Percentiles rank a stretch among this genome's conserved stretches.
phyloP scores from a whole-genome alignment of 1,140 invertebrate species.

The Procambarus virginalis region DNA sequence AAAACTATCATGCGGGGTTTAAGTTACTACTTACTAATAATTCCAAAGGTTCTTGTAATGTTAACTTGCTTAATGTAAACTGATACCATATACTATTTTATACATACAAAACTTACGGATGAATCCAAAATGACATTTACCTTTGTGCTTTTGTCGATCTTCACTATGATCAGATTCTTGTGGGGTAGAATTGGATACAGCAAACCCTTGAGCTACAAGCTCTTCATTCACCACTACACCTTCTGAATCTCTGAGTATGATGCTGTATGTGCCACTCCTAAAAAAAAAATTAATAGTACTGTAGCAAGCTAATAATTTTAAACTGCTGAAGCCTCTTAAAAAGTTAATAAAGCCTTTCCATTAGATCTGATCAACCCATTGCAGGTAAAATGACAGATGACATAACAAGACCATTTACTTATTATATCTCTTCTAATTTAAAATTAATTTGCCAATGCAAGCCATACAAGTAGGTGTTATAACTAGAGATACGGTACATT shows the following conservation, averaged over 20 bases:
- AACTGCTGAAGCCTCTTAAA: too few relatives aligned
- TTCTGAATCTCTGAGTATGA: not conserved
- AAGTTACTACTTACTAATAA: not conserved
- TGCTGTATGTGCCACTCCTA: slow-evolving; percentile 1
- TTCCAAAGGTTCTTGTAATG: not conserved
- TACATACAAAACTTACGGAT: not conserved
- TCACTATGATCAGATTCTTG: not conserved
- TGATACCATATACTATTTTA: not conserved
- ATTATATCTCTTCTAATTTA: too few relatives aligned
- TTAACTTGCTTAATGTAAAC: too few relatives aligned
- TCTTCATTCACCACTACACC: not conserved
- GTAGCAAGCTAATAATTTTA: not conserved
- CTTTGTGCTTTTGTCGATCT: not conserved
- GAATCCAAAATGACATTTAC: not conserved
- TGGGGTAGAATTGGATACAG: not conserved
- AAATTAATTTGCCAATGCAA: too few relatives aligned
- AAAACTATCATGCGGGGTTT: too few relatives aligned
- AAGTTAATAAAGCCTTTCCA: too few relatives aligned
- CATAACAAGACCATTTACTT: too few relatives aligned
- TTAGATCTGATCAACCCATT: too few relatives aligned
- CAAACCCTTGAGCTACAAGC: not conserved
- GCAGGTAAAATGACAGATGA: too few relatives aligned
- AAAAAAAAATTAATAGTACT: not conserved
- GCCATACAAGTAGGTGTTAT: too few relatives aligned
- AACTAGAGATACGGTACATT: too few relatives aligned